Percentiles rank a stretch among this genome's conserved stretches.
phyloP scores from a whole-genome alignment of 2,113 vertebrate genomes.

The Tragelaphus imberbis region DNA sequence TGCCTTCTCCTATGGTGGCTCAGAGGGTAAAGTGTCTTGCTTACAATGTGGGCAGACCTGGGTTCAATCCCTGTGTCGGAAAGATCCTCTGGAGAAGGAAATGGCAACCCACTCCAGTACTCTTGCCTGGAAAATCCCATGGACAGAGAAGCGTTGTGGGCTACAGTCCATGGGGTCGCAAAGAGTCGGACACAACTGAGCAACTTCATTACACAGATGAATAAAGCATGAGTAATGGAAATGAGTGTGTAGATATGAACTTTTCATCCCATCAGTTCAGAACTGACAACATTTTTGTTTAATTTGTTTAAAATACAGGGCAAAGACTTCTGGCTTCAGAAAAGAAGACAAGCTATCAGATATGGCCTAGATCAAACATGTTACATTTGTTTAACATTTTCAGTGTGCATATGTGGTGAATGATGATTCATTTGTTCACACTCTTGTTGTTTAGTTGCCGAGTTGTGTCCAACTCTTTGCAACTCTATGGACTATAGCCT shows the following conservation, averaged over 20 bases:
- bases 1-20: too few species aligned
- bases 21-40: too few species aligned
- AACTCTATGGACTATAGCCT: background rate
- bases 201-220: background rate
- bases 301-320: background rate
- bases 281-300: background rate
- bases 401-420: background rate
- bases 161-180: too few species aligned
- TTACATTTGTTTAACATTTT: background rate
- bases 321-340: background rate
- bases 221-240: background rate
- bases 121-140: too few species aligned
- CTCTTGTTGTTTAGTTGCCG: too few species aligned
- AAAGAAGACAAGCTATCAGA: background rate
- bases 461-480: background rate
- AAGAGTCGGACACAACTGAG: too few species aligned
- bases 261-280: background rate
- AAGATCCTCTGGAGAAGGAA: too few species aligned
- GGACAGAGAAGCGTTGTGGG: too few species aligned
- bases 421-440: background rate
- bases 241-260: background rate
- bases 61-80: too few species aligned
- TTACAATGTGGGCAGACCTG: too few species aligned
- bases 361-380: background rate
- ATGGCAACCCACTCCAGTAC: too few species aligned